Percentiles rank a stretch among this genome's conserved stretches.
Evolutionary conservation across 2,888 invertebrate species (phyloP).

Genomic region (Synanthedon tipuliformis): DNA sequence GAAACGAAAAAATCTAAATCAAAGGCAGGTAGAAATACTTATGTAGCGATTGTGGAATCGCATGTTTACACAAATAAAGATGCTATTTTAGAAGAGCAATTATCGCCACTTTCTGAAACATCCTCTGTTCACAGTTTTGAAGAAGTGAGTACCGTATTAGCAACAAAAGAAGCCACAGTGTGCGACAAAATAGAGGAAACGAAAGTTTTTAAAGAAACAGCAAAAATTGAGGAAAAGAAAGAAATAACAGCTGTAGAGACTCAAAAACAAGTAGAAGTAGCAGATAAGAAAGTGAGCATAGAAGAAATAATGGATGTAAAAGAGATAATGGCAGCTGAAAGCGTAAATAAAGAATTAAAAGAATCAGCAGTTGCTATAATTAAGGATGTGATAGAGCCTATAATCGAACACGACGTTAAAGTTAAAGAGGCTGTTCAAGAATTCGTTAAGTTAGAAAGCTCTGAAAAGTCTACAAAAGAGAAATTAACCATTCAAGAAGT

Average conservation of each 20-base stretch:
- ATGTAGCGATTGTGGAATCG: slow-evolving; percentile 53
- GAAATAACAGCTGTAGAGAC: not conserved
- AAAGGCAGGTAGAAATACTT: slow-evolving; percentile 34
- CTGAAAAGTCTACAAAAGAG: not conserved
- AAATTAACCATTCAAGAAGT: not conserved
- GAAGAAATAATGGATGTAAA: slow-evolving; percentile 5
- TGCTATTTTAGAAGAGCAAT: slow-evolving; percentile 38
- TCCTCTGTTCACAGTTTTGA: slow-evolving; percentile 27
- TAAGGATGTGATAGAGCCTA: slow-evolving; percentile 10
- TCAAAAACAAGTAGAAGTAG: not conserved
- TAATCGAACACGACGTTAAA: slow-evolving; percentile 5
- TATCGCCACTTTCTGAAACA: slow-evolving; percentile 29
- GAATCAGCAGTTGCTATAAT: slow-evolving; percentile 9
- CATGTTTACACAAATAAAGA: slow-evolving; percentile 57
- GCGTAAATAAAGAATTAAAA: not conserved
- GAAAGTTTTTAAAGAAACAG: not conserved
- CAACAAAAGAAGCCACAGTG: slow-evolving; percentile 12
- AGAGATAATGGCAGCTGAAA: slow-evolving; percentile 8
- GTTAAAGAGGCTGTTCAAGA: slow-evolving; percentile 4
- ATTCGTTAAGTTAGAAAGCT: slow-evolving; percentile 3
- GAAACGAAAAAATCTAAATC: slow-evolving; percentile 17
- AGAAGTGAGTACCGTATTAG: slow-evolving; percentile 17
- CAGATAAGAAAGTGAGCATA: slow-evolving; percentile 1
- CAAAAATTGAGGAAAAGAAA: not conserved
- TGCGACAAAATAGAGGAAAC: not conserved